Evolutionary conservation across 2,888 invertebrate genomes (phyloP).

Genomic region (Cantharis flavilabris): DNA sequence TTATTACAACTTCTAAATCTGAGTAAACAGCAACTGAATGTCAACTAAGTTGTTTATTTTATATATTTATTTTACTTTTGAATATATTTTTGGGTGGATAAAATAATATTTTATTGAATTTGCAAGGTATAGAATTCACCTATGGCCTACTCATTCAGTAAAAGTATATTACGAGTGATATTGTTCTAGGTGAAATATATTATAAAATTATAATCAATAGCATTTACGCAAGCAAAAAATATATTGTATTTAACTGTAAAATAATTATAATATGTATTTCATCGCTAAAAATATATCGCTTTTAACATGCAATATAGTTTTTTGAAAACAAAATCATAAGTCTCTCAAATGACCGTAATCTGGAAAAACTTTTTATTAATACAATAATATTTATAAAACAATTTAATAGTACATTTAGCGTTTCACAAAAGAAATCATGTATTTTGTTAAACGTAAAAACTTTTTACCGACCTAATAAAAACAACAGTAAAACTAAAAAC

Average conservation of each 20-base stretch:
- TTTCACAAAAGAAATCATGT: neutral
- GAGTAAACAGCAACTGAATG: too few species aligned
- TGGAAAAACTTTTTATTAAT: neutral
- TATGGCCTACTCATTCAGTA: too few species aligned
- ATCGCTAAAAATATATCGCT: neutral
- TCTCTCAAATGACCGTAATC: neutral
- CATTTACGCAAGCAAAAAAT: too few species aligned
- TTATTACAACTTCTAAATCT: too few species aligned
- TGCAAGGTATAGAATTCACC: too few species aligned
- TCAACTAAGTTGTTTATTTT: too few species aligned
- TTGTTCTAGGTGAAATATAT: too few species aligned
- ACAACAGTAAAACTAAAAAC: neutral
- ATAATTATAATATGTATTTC: neutral
- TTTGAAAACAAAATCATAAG: neutral
- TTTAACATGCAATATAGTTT: neutral
- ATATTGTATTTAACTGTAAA: neutral
- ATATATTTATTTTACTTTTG: too few species aligned
- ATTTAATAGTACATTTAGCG: neutral
- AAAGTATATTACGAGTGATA: too few species aligned
- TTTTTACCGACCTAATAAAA: neutral
- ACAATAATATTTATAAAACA: neutral
- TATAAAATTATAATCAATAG: too few species aligned
- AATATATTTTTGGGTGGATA: too few species aligned
- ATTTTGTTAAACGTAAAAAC: neutral
- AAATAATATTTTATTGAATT: too few species aligned